A percentile compares a stretch with the other conserved stretches of the same genome.
phyloP scores from a whole-genome alignment of 2,113 vertebrate genomes.

The Cephalophus harveyi region DNA sequence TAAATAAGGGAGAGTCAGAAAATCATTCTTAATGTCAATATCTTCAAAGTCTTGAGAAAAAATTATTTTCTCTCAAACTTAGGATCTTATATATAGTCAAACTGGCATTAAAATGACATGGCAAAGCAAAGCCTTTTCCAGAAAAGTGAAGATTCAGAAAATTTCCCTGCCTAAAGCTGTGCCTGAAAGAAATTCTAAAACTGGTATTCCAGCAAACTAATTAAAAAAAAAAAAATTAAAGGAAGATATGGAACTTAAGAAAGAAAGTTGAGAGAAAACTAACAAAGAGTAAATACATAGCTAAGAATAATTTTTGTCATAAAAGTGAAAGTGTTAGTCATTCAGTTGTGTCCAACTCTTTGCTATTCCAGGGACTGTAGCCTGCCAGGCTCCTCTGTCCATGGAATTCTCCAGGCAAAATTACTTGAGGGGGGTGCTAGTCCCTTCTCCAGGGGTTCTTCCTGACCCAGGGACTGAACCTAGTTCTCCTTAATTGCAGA shows the following conservation, averaged over 20 bases:
- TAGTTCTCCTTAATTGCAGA: background rate
- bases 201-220: background rate
- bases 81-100: background rate
- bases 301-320: background rate
- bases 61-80: background rate
- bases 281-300: background rate
- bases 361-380: background rate
- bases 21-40: background rate
- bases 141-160: background rate
- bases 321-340: background rate
- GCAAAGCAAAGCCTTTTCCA: background rate
- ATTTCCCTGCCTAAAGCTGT: background rate
- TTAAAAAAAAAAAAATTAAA: background rate
- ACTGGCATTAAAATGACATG: background rate
- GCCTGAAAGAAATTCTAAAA: background rate
- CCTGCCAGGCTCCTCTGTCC: background rate
- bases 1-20: background rate
- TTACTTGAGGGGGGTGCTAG: background rate
- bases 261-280: background rate
- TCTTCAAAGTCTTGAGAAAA: background rate
- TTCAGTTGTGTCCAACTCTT: background rate
- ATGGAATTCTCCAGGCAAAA: background rate
- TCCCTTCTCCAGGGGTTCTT: background rate
- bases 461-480: background rate
- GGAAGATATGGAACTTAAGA: background rate